Evolutionary conservation across 1,140 invertebrate species (phyloP), one percentile per base, ranked within the genome.

Genomic region (Babylonia areolata): DNA sequence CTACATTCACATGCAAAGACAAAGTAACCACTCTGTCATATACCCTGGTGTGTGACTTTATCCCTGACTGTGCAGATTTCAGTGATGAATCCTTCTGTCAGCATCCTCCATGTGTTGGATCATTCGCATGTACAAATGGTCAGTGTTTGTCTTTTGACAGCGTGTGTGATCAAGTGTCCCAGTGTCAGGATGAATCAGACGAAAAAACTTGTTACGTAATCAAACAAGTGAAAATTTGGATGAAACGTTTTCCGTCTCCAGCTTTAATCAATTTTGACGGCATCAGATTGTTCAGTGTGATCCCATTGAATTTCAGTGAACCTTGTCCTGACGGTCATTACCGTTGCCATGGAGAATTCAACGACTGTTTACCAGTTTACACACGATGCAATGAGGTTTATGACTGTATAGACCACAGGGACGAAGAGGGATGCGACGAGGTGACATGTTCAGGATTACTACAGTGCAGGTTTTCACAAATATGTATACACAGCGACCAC

Each of bases 401-500:
- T 35, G 80, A 81, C 80, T 81, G 80, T 37, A n/a, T 31, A 0
- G 33, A 35, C 9, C 28, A 58, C 51, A n/a, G 31, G 80, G 80
- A 81, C 80, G 80, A 81, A 51, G 46, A 51, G 17, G 80, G 31
- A 28, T 81, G 80, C 3, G 28, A 81, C 46, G 42, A 51, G n/a
- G 80, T 51, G n/a, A 40, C 37, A 28, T 88, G 87, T 79, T 82
- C 82, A 23, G 85, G 85, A n/a, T 85, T 83, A 23, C 86, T 42
- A 39, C 39, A 46, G 17, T 86, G 85, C 46, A 28, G 77, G 5
- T 33, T n/a, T 15, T 86, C 85, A 20, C 33, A 33, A 31, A 42
- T 71, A 23, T 88, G 87, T 75, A 33, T 86, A 39, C 79, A 77
- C 28, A 15, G 35, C 40, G 71, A 73, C 35, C 37, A 84, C 46